Percentiles rank a stretch among this genome's conserved stretches.
phyloP scores from a whole-genome alignment of 2,888 invertebrate species.

The Tenodera sinensis region DNA sequence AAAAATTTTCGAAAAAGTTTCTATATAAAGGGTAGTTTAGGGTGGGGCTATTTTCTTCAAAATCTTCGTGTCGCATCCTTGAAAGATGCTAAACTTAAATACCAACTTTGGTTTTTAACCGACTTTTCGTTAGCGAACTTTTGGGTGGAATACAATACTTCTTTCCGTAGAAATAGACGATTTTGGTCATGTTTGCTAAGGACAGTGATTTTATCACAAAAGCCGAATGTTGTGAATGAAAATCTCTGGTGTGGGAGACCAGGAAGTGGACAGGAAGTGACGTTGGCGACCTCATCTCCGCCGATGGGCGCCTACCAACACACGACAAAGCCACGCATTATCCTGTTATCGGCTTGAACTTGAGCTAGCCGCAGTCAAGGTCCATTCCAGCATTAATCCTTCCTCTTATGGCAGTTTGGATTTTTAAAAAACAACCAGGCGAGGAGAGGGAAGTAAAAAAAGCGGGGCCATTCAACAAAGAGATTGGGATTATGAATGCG shows the following conservation, averaged over 20 bases:
- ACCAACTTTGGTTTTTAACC: no score
- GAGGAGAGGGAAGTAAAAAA: neutral
- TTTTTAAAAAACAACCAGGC: neutral
- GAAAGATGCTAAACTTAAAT: no score
- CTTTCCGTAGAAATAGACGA: no score
- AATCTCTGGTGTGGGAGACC: neutral
- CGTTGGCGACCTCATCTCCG: neutral
- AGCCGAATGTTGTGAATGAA: neutral
- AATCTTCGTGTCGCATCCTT: no score
- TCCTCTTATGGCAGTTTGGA: neutral
- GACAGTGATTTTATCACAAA: neutral
- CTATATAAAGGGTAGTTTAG: no score
- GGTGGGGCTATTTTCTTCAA: no score
- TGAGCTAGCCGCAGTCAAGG: neutral
- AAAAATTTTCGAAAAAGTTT: no score
- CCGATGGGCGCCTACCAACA: neutral
- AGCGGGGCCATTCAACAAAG: neutral
- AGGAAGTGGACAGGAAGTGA: neutral
- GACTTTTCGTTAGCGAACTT: no score
- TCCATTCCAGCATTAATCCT: neutral
- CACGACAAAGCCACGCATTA: neutral
- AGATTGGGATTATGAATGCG: neutral
- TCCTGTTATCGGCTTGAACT: neutral
- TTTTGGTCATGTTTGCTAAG: no score
- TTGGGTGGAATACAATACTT: no score